phyloP scores from a whole-genome alignment of 2,797 vertebrate genomes.

The Notolabrus celidotus region DNA sequence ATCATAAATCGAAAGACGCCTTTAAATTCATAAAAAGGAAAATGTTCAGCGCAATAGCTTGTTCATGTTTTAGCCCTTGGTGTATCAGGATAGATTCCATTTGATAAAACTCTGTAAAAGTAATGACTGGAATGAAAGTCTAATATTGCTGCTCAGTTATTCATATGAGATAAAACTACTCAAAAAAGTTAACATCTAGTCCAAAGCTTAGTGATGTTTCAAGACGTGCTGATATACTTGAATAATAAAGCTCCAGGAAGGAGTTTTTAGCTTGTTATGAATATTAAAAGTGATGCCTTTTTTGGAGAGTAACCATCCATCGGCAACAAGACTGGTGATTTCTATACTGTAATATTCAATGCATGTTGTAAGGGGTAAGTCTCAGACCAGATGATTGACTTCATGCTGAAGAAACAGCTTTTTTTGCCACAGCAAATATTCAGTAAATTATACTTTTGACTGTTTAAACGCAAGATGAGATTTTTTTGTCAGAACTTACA shows the following conservation, averaged over 20 bases:
- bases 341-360: too few relatives aligned
- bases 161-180: constrained; percentile 20
- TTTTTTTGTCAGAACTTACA: too few relatives aligned
- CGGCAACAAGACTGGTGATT: too few relatives aligned
- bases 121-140: constrained; percentile 16
- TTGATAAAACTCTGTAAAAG: constrained; percentile 41
- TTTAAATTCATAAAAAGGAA: constrained; percentile 39
- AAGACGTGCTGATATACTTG: not conserved
- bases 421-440: too few relatives aligned
- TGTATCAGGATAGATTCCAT: constrained; percentile 39
- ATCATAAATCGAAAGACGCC: constrained; percentile 48
- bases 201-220: constrained; percentile 1
- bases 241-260: not conserved
- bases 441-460: too few relatives aligned
- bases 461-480: too few relatives aligned
- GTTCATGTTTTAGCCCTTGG: constrained; percentile 42
- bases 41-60: constrained; percentile 41
- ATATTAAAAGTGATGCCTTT: too few relatives aligned
- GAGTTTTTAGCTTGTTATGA: too few relatives aligned
- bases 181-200: constrained; percentile 16
- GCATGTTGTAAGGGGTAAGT: too few relatives aligned
- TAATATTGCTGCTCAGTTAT: constrained; percentile 29
- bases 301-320: too few relatives aligned
- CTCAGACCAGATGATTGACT: too few relatives aligned
- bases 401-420: too few relatives aligned